Evolutionary conservation across 2,113 vertebrate genomes (phyloP).

Genomic region (Jacana jacana): DNA sequence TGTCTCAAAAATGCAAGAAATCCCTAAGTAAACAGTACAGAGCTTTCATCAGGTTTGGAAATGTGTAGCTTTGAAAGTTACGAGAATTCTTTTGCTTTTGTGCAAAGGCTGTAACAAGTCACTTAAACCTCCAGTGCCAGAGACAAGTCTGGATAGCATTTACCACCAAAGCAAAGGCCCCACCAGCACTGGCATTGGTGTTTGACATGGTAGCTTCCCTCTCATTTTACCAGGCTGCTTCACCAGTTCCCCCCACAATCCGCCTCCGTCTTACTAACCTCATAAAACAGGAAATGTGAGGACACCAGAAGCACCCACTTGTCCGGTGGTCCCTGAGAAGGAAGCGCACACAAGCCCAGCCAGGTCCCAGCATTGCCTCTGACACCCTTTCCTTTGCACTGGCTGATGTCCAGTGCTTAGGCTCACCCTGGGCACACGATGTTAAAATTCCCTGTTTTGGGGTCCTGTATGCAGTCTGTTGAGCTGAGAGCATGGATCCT

Average conservation of each 20-base stretch:
- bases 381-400: background rate
- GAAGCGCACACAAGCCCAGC: background rate
- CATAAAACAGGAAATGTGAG: background rate
- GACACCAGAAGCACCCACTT: background rate
- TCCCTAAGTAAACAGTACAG: background rate
- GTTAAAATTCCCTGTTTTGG: background rate
- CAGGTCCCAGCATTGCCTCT: background rate
- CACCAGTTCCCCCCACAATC: background rate
- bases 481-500: background rate
- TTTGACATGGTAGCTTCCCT: background rate
- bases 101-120: background rate
- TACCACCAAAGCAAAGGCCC: background rate
- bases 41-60: background rate
- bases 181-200: background rate
- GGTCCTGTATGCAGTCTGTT: background rate
- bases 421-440: fast-evolving
- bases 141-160: background rate
- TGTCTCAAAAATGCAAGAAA: slow-evolving; percentile 16
- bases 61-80: background rate
- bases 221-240: background rate
- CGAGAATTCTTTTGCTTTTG: background rate
- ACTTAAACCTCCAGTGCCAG: background rate
- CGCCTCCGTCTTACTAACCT: background rate
- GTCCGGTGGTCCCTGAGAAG: background rate
- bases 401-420: background rate